Conservation (phyloP, 1,140 invertebrate species). For the Dendroctonus valens region DNA sequence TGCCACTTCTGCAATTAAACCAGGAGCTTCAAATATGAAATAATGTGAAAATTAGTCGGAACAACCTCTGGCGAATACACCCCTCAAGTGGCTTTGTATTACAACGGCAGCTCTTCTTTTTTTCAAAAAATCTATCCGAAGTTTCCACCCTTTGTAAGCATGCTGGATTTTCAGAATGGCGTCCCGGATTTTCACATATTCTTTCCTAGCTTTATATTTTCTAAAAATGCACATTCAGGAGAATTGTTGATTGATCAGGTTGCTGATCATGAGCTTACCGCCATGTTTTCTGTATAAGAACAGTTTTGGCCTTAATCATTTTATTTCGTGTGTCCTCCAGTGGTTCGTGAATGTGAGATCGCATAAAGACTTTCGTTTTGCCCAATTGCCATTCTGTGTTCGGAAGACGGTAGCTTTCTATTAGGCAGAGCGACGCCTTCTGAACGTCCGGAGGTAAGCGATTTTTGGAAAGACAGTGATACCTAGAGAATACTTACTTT, state of each 20-base stretch:
- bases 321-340: conserved; percentile 76
- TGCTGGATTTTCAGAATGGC: conserved; percentile 82
- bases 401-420: conserved; percentile 62
- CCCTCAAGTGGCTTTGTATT: conserved; percentile 85
- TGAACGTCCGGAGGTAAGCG: conserved; percentile 47
- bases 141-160: conserved; percentile 83
- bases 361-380: conserved; percentile 85
- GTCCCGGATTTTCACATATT: conserved; percentile 65
- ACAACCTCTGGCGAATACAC: conserved; percentile 75
- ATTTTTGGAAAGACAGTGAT: conserved; percentile 66
- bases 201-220: conserved; percentile 62
- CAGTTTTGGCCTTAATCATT: conserved; percentile 68
- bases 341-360: conserved; percentile 81
- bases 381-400: conserved; percentile 88
- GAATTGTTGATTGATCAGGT: background rate
- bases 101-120: conserved; percentile 82
- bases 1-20: conserved; percentile 62
- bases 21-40: background rate
- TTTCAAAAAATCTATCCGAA: conserved; percentile 77
- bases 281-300: conserved; percentile 73
- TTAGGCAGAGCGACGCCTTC: conserved; percentile 50
- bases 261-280: conserved; percentile 4
- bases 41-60: background rate
- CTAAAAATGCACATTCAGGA: conserved; percentile 53
- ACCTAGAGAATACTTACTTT: conserved; percentile 54